Conservation (phyloP, 2,113 vertebrate species). For the Tautogolabrus adspersus region DNA sequence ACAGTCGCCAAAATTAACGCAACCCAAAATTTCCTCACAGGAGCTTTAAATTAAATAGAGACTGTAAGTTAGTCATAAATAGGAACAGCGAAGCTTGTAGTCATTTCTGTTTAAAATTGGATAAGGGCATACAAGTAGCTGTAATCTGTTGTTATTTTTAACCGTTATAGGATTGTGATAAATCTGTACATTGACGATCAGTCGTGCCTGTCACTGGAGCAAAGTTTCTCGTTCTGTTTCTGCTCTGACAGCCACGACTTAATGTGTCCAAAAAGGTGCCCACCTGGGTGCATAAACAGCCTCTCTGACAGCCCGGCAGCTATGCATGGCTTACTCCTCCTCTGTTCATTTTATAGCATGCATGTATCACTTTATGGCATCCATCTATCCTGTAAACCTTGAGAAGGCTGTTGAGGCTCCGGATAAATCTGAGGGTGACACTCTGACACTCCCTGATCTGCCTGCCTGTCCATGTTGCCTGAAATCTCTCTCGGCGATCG, state of each 20-base stretch:
- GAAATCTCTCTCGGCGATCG: slow-evolving; percentile 68
- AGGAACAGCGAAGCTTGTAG: no score
- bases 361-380: slow-evolving; percentile 69
- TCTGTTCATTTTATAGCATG: slow-evolving; percentile 61
- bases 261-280: slow-evolving; percentile 56
- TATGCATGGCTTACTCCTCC: slow-evolving; percentile 56
- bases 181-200: not conserved
- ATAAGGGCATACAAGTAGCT: no score
- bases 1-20: no score
- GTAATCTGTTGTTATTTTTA: no score
- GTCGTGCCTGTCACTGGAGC: not conserved
- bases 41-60: no score
- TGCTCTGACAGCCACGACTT: slow-evolving; percentile 41
- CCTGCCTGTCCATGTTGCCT: slow-evolving; percentile 62
- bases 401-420: slow-evolving; percentile 64
- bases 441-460: slow-evolving; percentile 73
- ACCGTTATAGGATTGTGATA: not conserved
- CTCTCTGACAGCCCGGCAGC: slow-evolving; percentile 39
- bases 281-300: slow-evolving; percentile 63
- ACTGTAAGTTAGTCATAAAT: no score
- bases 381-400: slow-evolving; percentile 74
- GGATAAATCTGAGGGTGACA: slow-evolving; percentile 69
- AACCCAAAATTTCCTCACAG: no score
- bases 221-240: not conserved
- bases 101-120: no score